Base-by-base conservation (phyloP, 92 coral and sea anemone species). In the Epizoanthus fatuus region DNA sequence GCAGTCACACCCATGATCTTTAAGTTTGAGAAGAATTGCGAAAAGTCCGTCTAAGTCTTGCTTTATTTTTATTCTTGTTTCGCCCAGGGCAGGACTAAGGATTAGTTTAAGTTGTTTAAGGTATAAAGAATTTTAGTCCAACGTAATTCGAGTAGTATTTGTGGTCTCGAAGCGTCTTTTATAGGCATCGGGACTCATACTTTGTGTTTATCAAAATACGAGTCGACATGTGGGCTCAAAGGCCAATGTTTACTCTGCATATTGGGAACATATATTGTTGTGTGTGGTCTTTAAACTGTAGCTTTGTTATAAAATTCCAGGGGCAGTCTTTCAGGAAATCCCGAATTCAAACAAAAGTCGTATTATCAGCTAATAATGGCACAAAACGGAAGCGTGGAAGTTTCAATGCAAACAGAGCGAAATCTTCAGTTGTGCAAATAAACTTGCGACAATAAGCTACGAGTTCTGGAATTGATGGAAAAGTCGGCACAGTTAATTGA, bases 321-420 rank as follows among this genome's bases (percentile, higher is more conserved):
- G 5, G 51, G 63, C 29, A 44, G 35, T 25, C 42, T 75, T n/a
- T 32, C 66, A 77, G 82, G 82, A 60, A 77, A 60, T 59, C 82
- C 69, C 70, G 82, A 49, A 52, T 59, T 60, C 82, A 77, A 77
- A 60, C 82, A 77, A 39, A 19, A 60, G 70, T 60, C 82, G 37
- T 60, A 77, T 77, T 77, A 77, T 77, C 82, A 77, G 82, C 40
- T 77, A 77, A 77, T 77, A 77, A 13, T 37, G 72, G 72, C 20
- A 13, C 10, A 66, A 15, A 66, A 13, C 82, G 82, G 82, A 77
- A 77, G 63, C 63, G 64, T 15, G 57, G 56, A 77, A 60, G 55
- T 77, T 77, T 77, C 57, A 59, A 77, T 42, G 25, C 56, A 77
- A 77, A 77, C 82, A 77, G 45, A 39, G 45, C 4, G 29, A 75